Conservation (phyloP, 2,888 invertebrate genomes). For the Hydrotaea diabolus region DNA sequence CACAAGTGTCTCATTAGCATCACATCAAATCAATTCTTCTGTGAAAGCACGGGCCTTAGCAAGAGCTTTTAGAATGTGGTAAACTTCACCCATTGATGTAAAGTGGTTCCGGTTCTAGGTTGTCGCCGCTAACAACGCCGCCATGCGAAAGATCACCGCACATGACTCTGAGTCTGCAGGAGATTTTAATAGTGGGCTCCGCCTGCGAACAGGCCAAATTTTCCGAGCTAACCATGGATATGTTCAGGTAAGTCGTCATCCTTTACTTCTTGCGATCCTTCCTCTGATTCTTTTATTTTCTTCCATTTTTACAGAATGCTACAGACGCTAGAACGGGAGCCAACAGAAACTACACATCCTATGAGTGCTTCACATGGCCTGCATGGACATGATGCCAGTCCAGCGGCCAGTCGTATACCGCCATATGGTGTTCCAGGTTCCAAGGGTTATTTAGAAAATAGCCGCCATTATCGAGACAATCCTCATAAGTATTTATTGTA, state of each 20-base stretch:
- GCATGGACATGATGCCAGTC: constrained; percentile 81
- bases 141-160: constrained; percentile 93
- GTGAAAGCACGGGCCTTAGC: constrained; percentile 82
- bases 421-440: constrained; percentile 82
- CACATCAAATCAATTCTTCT: constrained; percentile 81
- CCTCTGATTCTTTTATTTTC: background rate
- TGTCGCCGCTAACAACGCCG: constrained; percentile 91
- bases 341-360: constrained; percentile 90
- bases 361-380: constrained; percentile 80
- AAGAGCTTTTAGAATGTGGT: constrained; percentile 78
- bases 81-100: constrained; percentile 77
- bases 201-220: constrained; percentile 97
- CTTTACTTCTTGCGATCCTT: background rate
- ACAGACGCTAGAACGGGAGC: constrained; percentile 96
- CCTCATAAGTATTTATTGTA: constrained; percentile 98
- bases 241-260: constrained; percentile 86
- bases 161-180: constrained; percentile 93
- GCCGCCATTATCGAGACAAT: constrained; percentile 89
- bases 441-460: constrained; percentile 86
- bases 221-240: constrained; percentile 97
- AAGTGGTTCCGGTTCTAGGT: constrained; percentile 83
- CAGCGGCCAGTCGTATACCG: constrained; percentile 81
- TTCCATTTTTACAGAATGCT: constrained; percentile 85
- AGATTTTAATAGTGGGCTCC: constrained; percentile 96
- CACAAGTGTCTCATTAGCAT: constrained; percentile 73